Evolutionary conservation across 2,888 invertebrate genomes (phyloP), one percentile per base, ranked within the genome.

Genomic region (Lomographa bimaculata): DNA sequence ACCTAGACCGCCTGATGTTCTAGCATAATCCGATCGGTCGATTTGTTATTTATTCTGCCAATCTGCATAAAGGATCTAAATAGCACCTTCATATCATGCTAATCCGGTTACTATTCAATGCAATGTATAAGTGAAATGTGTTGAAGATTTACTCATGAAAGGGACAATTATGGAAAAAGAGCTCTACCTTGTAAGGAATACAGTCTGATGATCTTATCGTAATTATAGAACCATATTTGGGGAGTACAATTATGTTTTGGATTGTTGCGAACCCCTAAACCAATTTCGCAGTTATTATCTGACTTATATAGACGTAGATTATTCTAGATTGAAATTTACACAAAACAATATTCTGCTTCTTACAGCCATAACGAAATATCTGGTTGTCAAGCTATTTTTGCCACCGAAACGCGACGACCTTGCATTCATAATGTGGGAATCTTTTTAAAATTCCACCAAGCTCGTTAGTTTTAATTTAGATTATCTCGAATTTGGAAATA

Each of bases 351-450:
- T 49, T 32, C 39, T 6, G 5, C 27, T 26, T 23, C 23, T 21
- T 26, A 32, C 36, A 30, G 12, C 27, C 36, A 23, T 37, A 37
- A 43, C 48, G 57, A 61, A 37, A 33, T 23, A 30, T 12, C 3
- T 14, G 4, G 14, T 14, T 14, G 14, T 14, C 35, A 32, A 54
- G 54, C 50, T 42, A 57, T 50, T 54, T 42, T 33, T 42, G 36
- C 36, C 36, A 32, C 36, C 41, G n/a, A 30, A 36, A 32, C 32
- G 20, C 40, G 46, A 46, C 55, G 73, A 70, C 82, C 83, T 83
- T 76, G 80, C 55, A 55, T 76, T 68, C 67, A 33, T 78, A 79
- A 75, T 79, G 84, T 84, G 81, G 72, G 83, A 84, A 80, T 63
- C 52, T 62, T 71, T 64, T 63, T 53, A 62, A 65, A 64, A 66